Base-by-base conservation (phyloP, 2,888 invertebrate species). In the Campaea margaritaria region DNA sequence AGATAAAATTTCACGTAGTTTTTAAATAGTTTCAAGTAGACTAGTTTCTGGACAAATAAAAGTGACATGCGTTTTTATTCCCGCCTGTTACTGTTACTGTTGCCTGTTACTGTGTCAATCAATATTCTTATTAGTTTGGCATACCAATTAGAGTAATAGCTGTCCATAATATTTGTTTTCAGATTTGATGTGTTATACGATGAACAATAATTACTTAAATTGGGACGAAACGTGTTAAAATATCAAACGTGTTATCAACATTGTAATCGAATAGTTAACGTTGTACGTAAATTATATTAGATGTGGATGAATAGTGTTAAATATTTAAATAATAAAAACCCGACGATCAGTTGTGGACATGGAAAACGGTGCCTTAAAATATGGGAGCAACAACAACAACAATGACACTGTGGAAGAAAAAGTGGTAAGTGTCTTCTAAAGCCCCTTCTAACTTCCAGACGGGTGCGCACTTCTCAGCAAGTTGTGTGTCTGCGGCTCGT, bases 361-460 rank as follows among this genome's bases (percentile, higher is more conserved):
- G 93, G 93, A 93, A 91, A 93, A 91, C 91, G 91, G 93, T 93
- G 93, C 93, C 92, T 93, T 93, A 90, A 93, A 92, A 86, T 91
- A 92, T 91, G 93, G 93, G 91, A 93, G 92, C 92, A 93, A 93
- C 82, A 93, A 92, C 85, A 91, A 92, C 86, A 92, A 91, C 81
- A 92, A 91, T 79, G 93, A 91, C 67, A 85, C 89, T 74, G 74
- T 88, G 69, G 92, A 92, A 69, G 93, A 93, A 68, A 93, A 93
- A 79, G 89, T 92, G 90, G 93, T 93, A 62, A 91, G 92, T 67
- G 11, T 15, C n/a, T 31, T 42, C 12, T 9, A 45, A 47, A 12
- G 36, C 8, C 7, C 14, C 36, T 36, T 31, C 7, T 31, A 31
- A 31, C 31, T 31, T 31, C 8, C 8, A 31, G 31, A 21, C 3